Evolutionary conservation across 2,797 vertebrate species (phyloP), one percentile per base, ranked within the genome.

Genomic region (Trichosurus vulpecula): DNA sequence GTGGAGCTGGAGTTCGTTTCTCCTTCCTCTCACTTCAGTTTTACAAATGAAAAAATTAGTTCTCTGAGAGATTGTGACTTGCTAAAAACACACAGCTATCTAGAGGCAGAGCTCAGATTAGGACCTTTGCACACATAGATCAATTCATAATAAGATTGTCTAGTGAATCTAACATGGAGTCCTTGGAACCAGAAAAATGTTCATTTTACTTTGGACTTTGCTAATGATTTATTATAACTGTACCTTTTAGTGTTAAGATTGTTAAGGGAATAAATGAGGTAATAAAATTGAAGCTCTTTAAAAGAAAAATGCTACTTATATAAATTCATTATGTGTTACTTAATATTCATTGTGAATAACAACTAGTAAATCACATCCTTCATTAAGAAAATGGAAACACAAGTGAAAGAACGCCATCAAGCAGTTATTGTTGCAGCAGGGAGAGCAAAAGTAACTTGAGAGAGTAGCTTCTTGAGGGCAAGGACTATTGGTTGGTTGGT

Each of bases 21-120:
- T 74, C 6, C 66, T 74, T 74, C n/a, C n/a, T 25, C 29, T 57
- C 9, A 29, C 30, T 96, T 93, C 16, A 74, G 16, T 95, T 54
- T 54, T 25, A 74, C 47, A 92, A 30, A 30, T 90, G 90, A 94
- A 41, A 91, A 96, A 93, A 96, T 12, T 94, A 54, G 74, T 11
- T 74, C 91, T 4, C 2, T 4, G 14, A n/a, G 52, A 52, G 27
- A 4, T 94, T 93, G 93, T 91, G 94, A 54, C 25, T 92, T 92
- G 41, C 29, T 95, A 13, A 58, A 90, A 13, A 93, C 61, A 29
- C n/a, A 92, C 14, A 92, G 13, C 16, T 91, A 91, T 57, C 35
- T 16, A 52, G 41, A 92, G 52, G 14, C n/a, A 94, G 52, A 92
- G 6, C 51, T 95, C 94, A 87, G 16, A 52, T 93, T 47, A 52